Conservation (phyloP, 2,797 vertebrate genomes). For the Takifugu rubripes region DNA sequence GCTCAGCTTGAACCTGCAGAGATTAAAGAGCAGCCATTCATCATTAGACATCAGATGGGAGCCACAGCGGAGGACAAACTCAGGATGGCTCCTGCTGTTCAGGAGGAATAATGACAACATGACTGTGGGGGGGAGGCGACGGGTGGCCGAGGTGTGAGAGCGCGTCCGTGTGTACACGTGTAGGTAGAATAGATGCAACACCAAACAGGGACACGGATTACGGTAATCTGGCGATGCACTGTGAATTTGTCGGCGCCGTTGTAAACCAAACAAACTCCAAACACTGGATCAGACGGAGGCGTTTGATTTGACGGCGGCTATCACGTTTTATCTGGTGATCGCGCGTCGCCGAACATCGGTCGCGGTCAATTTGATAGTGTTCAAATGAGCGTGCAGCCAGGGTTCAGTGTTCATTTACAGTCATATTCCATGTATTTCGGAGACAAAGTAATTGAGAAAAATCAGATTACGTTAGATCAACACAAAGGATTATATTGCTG, state of each 20-base stretch:
- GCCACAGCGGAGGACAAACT: conserved; percentile 37
- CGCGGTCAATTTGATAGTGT: conserved; percentile 12
- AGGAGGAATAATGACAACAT: conserved; percentile 56
- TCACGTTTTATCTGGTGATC: conserved; percentile 8
- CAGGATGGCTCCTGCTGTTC: conserved; percentile 52
- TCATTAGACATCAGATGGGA: conserved; percentile 50
- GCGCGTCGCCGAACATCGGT: conserved; percentile 12
- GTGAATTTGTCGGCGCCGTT: conserved; percentile 36
- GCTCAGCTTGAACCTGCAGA: conserved; percentile 37
- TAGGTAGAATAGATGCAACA: conserved; percentile 32
- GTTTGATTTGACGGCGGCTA: conserved; percentile 25
- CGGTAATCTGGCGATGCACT: conserved; percentile 33
- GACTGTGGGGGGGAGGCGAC: conserved; percentile 46
- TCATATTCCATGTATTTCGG: conserved; percentile 58
- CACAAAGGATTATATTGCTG: conserved; percentile 72
- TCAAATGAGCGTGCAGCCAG: conserved; percentile 19
- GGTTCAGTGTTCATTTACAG: conserved; percentile 56
- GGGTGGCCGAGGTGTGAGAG: conserved; percentile 30
- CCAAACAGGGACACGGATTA: conserved; percentile 31
- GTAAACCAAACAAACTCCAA: conserved; percentile 2
- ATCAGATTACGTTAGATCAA: conserved; percentile 73
- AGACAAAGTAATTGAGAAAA: conserved; percentile 71
- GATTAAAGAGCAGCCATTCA: conserved; percentile 54
- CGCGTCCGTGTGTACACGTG: conserved; percentile 5
- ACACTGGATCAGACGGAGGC: conserved; percentile 33